Percentiles rank a stretch among this genome's conserved stretches.
These are phyloP conservation scores for Cryptocephalus moraei DNA, from an alignment of 2,888 invertebrate species.

Conservation along the genomic window DNA sequence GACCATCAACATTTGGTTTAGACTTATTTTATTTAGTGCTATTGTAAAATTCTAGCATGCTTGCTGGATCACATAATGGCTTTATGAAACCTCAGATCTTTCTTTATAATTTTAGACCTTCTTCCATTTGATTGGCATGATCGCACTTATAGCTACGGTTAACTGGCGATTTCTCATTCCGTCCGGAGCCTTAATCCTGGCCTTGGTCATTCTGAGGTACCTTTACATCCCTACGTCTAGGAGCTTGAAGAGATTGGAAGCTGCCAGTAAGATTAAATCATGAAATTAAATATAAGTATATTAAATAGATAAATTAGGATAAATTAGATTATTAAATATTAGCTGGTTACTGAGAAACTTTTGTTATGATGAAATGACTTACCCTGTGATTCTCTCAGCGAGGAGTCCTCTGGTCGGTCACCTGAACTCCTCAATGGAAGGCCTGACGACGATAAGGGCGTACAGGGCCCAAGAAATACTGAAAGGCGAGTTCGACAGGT, in stretches of 20 bases:
- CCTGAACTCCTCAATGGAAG: conserved; percentile 34
- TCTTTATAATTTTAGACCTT: conserved; percentile 4
- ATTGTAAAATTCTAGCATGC: too few species aligned
- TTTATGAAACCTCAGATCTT: neutral
- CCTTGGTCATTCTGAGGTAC: conserved; percentile 11
- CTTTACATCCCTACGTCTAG: conserved; percentile 21
- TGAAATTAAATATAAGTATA: neutral
- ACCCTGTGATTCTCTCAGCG: conserved; percentile 25
- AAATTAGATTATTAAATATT: too few species aligned
- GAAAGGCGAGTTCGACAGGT: conserved; percentile 27
- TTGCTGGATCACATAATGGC: neutral
- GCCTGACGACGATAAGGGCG: conserved; percentile 33
- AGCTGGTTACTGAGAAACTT: too few species aligned
- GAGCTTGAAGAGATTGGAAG: conserved; percentile 22
- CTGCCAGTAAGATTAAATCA: conserved; percentile 18
- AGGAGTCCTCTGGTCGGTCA: conserved; percentile 34
- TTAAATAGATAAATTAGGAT: too few species aligned
- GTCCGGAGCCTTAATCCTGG: conserved; percentile 10
- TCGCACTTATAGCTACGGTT: conserved; percentile 38
- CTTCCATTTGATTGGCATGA: conserved; percentile 11
- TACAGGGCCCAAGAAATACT: conserved; percentile 30
- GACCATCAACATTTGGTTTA: too few species aligned
- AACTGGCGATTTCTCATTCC: conserved; percentile 38
- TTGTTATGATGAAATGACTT: neutral
- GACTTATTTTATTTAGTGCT: too few species aligned